phyloP scores from a whole-genome alignment of 2,113 vertebrate genomes.

The Paradisaea rubra region DNA sequence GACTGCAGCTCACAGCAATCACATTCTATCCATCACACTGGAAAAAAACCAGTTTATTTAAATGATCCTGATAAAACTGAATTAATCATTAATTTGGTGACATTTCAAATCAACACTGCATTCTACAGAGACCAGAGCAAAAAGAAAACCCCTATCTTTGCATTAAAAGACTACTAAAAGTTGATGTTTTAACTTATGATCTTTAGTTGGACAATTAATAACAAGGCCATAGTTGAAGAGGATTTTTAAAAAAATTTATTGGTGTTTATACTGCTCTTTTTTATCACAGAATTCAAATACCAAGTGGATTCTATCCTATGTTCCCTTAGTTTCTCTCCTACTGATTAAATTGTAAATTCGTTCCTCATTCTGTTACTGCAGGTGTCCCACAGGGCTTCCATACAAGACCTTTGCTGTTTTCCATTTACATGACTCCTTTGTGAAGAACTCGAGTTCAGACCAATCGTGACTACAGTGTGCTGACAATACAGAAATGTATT shows the following conservation, averaged over 20 bases:
- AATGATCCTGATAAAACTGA: conserved; percentile 85
- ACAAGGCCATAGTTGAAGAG: background rate
- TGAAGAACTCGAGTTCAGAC: background rate
- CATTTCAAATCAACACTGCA: conserved; percentile 80
- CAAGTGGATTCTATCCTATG: background rate
- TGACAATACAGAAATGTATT: conserved; percentile 2
- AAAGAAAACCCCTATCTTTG: background rate
- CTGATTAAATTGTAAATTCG: conserved; percentile 20
- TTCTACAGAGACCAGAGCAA: conserved; percentile 13
- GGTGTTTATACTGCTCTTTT: background rate
- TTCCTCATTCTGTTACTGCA: background rate
- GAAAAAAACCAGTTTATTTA: conserved; percentile 85
- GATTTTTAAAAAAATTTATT: background rate
- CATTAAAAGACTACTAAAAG: conserved; percentile 14
- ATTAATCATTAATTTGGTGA: conserved; percentile 82
- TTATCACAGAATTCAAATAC: background rate
- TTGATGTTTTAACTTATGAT: conserved; percentile 1
- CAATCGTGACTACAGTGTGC: background rate
- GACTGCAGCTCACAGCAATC: conserved; percentile 79
- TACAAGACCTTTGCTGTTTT: conserved; percentile 1
- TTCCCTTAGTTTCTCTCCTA: background rate
- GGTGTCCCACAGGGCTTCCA: background rate
- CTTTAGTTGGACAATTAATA: conserved; percentile 24
- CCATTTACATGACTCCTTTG: background rate
- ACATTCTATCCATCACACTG: conserved; percentile 79